Evolutionary conservation across 2,113 vertebrate genomes (phyloP).

Genomic region (Caloenas nicobarica): DNA sequence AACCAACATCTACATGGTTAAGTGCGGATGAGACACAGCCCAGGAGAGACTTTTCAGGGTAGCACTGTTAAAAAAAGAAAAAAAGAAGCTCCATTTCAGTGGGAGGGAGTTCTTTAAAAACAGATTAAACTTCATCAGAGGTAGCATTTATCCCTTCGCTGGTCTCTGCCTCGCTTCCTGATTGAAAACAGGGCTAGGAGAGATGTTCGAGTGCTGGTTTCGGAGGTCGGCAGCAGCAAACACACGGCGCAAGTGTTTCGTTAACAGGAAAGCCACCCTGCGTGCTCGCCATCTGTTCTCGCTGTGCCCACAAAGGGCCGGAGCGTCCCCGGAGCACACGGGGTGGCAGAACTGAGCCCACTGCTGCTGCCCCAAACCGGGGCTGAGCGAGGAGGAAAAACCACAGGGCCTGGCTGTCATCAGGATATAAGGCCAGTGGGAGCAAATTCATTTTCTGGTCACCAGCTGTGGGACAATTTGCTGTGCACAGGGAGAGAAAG

Average conservation of each 20-base stretch:
- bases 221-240: neutral
- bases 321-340: too few relatives aligned
- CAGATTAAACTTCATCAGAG: conserved; percentile 41
- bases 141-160: neutral
- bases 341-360: neutral
- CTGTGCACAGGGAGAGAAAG: neutral
- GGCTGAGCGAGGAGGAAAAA: neutral
- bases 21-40: neutral
- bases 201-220: neutral
- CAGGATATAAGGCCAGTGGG: neutral
- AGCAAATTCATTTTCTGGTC: neutral
- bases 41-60: neutral
- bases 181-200: neutral
- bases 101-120: conserved; percentile 17
- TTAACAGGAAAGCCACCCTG: neutral
- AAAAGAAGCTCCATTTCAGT: neutral
- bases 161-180: neutral
- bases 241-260: rapidly evolving
- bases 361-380: neutral
- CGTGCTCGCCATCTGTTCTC: rapidly evolving
- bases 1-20: neutral
- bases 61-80: neutral
- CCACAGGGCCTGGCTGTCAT: neutral
- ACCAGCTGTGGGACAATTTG: neutral
- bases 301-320: neutral